phyloP scores from a whole-genome alignment of 2,888 invertebrate genomes.

The Congeria kusceri region DNA sequence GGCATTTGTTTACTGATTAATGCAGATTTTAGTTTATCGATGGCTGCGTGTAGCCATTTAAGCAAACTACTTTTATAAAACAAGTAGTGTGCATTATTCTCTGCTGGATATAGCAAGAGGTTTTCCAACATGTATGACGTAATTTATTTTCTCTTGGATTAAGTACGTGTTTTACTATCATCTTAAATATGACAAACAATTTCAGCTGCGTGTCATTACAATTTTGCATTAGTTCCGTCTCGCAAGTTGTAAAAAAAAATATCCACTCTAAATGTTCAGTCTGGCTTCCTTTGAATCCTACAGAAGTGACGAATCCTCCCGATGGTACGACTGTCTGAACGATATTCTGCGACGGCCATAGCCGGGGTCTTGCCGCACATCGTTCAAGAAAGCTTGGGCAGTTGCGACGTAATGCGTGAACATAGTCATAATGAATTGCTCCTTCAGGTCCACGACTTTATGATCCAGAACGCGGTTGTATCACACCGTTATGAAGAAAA shows the following conservation, averaged over 20 bases:
- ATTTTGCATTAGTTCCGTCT: neutral
- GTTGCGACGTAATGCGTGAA: too few species aligned
- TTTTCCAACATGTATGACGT: slow-evolving; percentile 22
- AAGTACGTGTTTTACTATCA: slow-evolving; percentile 3
- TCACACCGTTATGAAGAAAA: too few species aligned
- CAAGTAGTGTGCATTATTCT: neutral
- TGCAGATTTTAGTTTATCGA: neutral
- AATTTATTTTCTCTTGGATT: slow-evolving; percentile 5
- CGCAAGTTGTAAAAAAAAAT: slow-evolving; percentile 7
- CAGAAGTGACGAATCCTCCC: neutral
- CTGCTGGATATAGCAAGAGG: slow-evolving; percentile 7
- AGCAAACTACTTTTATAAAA: neutral
- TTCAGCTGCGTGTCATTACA: slow-evolving; percentile 12
- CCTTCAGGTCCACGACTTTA: too few species aligned
- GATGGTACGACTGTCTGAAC: too few species aligned
- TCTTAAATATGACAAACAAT: neutral
- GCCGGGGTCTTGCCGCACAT: too few species aligned
- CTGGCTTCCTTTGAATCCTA: slow-evolving; percentile 20
- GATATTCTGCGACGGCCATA: too few species aligned
- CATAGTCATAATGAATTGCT: too few species aligned
- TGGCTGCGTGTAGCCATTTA: neutral
- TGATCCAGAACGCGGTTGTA: too few species aligned
- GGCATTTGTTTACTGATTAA: neutral
- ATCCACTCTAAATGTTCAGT: slow-evolving; percentile 4
- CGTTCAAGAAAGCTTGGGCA: too few species aligned